A percentile compares a stretch with the other conserved stretches of the same genome.
These are phyloP conservation scores for Gymnopithys bicolor DNA, from an alignment of 2,797 vertebrate genomes.

Conservation along the genomic window DNA sequence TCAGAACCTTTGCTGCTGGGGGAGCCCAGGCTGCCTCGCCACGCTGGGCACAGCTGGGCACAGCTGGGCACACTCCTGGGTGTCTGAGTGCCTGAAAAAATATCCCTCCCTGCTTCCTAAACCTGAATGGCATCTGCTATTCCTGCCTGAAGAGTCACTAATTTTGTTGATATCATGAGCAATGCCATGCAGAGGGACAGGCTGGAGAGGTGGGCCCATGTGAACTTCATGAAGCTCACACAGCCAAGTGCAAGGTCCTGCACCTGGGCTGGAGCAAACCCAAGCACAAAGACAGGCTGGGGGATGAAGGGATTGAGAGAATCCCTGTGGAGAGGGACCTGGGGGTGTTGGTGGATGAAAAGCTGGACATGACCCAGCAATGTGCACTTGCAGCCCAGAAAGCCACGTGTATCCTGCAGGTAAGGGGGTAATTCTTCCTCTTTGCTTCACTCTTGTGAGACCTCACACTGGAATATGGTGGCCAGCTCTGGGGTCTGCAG, in stretches of 20 bases:
- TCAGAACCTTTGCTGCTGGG: neutral
- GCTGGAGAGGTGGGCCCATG: neutral
- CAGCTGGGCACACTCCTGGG: neutral
- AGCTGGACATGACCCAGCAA: neutral
- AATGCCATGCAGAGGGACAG: neutral
- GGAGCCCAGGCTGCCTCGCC: neutral
- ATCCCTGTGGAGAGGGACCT: neutral
- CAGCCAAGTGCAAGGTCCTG: neutral
- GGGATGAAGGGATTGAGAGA: neutral
- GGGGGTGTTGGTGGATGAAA: neutral
- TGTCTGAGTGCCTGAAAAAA: neutral
- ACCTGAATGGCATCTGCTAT: neutral
- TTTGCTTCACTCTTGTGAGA: accelerated
- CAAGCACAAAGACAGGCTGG: neutral
- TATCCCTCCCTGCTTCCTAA: neutral
- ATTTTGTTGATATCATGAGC: neutral
- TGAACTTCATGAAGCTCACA: neutral
- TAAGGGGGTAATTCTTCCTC: neutral
- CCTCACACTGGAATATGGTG: too few species aligned
- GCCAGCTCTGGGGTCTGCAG: neutral
- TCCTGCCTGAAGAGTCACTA: neutral
- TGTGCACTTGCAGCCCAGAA: neutral
- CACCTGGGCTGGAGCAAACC: neutral
- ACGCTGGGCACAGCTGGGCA: neutral
- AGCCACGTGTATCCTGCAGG: neutral